Conservation (phyloP, 2,797 vertebrate species). For the Argyrosomus regius region DNA sequence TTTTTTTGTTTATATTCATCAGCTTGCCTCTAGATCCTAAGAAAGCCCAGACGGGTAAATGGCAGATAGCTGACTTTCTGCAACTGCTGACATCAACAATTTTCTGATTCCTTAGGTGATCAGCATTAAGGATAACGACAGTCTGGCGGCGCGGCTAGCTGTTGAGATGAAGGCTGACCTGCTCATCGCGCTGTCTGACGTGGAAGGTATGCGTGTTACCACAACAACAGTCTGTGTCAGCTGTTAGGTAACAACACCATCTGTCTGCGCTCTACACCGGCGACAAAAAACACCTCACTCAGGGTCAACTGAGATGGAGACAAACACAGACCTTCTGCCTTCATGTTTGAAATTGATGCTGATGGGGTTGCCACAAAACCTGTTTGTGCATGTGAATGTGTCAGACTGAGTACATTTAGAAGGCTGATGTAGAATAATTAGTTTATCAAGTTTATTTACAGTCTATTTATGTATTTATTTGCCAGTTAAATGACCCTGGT, state of each 20-base stretch:
- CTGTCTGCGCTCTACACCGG: constrained; percentile 50
- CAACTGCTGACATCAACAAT: constrained; percentile 27
- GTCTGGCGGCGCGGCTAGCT: constrained; percentile 95
- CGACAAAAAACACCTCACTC: constrained; percentile 10
- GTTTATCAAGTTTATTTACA: neutral
- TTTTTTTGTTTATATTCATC: constrained; percentile 11
- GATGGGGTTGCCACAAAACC: constrained; percentile 35
- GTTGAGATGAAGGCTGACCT: constrained; percentile 99
- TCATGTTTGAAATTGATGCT: constrained; percentile 50
- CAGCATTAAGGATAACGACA: constrained; percentile 99
- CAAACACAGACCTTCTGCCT: constrained; percentile 64
- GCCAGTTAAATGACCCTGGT: neutral
- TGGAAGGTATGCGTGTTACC: constrained; percentile 89
- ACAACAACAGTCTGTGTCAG: constrained; percentile 56
- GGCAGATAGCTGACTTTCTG: constrained; percentile 25
- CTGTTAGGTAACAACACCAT: constrained; percentile 80
- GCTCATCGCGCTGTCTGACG: constrained; percentile 96
- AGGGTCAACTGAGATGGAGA: constrained; percentile 56
- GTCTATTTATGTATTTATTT: neutral
- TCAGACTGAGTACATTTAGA: constrained; percentile 1
- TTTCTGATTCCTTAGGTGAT: constrained; percentile 89
- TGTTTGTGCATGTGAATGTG: neutral
- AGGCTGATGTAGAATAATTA: neutral
- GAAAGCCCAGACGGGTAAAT: neutral
- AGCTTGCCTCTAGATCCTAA: neutral